Conservation (phyloP, 2,113 vertebrate species). For the Rallus limicola region DNA sequence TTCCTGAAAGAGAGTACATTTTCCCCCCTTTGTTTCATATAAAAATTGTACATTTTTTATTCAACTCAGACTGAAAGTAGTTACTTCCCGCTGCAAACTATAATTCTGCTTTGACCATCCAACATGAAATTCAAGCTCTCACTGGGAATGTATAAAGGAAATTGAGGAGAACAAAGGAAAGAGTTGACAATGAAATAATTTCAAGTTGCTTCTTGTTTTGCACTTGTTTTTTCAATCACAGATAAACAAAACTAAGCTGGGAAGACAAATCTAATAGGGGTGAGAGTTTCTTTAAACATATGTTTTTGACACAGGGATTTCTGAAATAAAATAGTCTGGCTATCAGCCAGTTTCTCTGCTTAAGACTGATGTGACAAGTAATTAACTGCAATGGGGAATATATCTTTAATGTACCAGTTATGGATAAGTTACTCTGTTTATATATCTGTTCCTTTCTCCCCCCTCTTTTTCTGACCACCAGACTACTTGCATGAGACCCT, state of each 20-base stretch:
- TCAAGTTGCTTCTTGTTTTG: neutral
- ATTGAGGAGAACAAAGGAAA: neutral
- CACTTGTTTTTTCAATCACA: neutral
- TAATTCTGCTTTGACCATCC: neutral
- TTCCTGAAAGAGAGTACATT: neutral
- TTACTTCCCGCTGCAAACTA: neutral
- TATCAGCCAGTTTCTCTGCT: conserved; percentile 27
- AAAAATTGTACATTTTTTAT: neutral
- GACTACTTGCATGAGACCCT: neutral
- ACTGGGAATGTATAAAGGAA: neutral
- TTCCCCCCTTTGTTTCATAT: neutral
- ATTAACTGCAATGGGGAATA: conserved; percentile 56
- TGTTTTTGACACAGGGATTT: conserved; percentile 2
- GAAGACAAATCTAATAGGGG: neutral
- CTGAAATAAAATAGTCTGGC: conserved; percentile 18
- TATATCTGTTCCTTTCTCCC: neutral
- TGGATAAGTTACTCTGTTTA: conserved; percentile 5
- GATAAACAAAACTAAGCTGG: neutral
- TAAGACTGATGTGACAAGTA: conserved; percentile 61
- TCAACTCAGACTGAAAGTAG: neutral
- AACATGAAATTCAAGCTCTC: neutral
- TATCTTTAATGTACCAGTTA: conserved; percentile 32
- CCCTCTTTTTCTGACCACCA: neutral
- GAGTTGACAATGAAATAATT: neutral
- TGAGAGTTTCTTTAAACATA: neutral